phyloP scores from a whole-genome alignment of 2,113 vertebrate genomes.

The Hystrix cristata region DNA sequence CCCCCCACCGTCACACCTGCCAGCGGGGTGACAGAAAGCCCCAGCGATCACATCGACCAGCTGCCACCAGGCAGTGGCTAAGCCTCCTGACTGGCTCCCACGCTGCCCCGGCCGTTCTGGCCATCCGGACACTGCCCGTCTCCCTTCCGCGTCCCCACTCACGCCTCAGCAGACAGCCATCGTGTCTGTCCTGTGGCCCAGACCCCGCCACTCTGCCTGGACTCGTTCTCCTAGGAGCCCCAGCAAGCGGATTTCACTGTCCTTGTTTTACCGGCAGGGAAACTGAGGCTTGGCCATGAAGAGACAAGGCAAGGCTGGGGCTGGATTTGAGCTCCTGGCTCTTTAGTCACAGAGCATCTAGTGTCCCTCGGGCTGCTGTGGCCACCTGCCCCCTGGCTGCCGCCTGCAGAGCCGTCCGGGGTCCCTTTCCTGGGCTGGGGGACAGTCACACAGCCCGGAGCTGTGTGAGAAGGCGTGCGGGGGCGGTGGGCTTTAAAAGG shows the following conservation, averaged over 20 bases:
- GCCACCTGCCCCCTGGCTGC: neutral
- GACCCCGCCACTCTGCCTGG: neutral
- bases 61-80: neutral
- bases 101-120: neutral
- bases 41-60: neutral
- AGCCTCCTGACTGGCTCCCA: neutral
- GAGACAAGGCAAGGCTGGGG: neutral
- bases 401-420: neutral
- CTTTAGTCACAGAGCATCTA: neutral
- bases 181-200: neutral
- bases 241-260: neutral
- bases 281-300: neutral
- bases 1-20: neutral
- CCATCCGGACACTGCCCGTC: neutral
- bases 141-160: fast-evolving
- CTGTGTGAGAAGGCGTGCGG: neutral
- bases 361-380: neutral
- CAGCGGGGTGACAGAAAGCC: neutral
- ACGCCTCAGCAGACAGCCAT: neutral
- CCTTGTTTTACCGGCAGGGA: neutral
- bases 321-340: neutral
- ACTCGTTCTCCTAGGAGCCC: neutral
- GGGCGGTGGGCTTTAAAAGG: neutral
- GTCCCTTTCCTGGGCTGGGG: neutral
- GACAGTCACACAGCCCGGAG: neutral